A percentile compares a stretch with the other conserved stretches of the same genome.
Evolutionary conservation across 92 coral and sea anemone genomes (phyloP).

Genomic region (Desmophyllum pertusum): DNA sequence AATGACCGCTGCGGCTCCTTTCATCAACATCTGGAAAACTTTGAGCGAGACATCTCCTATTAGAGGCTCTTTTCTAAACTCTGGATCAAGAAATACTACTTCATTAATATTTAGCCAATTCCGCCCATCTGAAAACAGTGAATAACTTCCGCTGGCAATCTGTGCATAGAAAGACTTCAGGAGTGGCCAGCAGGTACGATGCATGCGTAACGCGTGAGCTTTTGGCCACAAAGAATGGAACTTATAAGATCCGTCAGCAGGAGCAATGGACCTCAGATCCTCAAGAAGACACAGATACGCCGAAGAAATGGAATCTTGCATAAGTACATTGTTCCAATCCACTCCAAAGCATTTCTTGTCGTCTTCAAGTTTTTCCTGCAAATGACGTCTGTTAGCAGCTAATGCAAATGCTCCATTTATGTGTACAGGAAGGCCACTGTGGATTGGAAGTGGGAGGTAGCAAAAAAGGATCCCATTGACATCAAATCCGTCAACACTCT

Average conservation of each 20-base stretch:
- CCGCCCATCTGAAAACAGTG: conserved; percentile 59
- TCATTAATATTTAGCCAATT: conserved; percentile 47
- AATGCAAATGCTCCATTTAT: conserved; percentile 81
- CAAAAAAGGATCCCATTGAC: conserved; percentile 75
- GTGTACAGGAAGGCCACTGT: conserved; percentile 84
- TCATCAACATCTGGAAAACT: conserved; percentile 29
- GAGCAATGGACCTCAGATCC: conserved; percentile 31
- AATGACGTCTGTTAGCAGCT: conserved; percentile 69
- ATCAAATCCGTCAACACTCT: background rate
- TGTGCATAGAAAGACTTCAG: conserved; percentile 21
- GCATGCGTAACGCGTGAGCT: background rate
- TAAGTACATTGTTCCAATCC: conserved; percentile 65
- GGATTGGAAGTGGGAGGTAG: conserved; percentile 84
- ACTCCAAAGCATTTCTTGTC: conserved; percentile 66
- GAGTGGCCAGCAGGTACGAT: conserved; percentile 5
- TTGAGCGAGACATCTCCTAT: conserved; percentile 50
- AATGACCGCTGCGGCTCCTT: conserved; percentile 28
- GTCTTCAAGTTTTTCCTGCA: conserved; percentile 66
- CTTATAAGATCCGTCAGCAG: background rate
- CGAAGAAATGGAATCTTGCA: conserved; percentile 43
- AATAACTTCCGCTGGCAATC: background rate
- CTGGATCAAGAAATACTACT: conserved; percentile 59
- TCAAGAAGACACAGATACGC: conserved; percentile 50
- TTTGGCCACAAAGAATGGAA: conserved; percentile 55
- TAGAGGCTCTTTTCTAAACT: conserved; percentile 20